Base-by-base conservation (phyloP, 2,888 invertebrate species). In the Euzetes globulus region DNA sequence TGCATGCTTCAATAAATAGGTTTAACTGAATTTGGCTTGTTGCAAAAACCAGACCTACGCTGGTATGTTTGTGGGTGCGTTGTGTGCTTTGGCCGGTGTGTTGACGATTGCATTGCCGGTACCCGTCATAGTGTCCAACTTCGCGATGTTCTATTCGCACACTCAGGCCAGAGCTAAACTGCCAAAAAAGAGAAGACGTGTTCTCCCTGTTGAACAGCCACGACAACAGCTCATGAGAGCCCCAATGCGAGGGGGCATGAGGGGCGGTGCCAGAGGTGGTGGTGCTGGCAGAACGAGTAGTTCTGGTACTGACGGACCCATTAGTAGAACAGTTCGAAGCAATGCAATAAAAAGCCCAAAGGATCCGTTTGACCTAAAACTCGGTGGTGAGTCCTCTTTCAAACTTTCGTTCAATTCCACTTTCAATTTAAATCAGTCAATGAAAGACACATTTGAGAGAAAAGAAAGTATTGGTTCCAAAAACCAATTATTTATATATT, bases 41-140 rank as follows among this genome's bases (percentile, higher is more conserved):
- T 13, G 25, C 17, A 41, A 45, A 55, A 22, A 1, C 47, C 96
- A 96, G 84, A 97, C 97, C 60, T 97, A 97, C 83, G 91, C 94
- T 78, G 97, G 97, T 79, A 97, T 97, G 97, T 94, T 97, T 83
- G 96, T 97, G 79, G 97, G 97, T 79, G 95, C 96, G 19, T 87
- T 99, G 71, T 99, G 98, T 85, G 98, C 99, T 77, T 87, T 99
- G 79, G 94, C 96, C 81, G 99, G 99, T 85, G 98, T 99, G 83
- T 87, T 99, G 81, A 98, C 97, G 82, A 95, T 99, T 85, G 98
- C 98, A 81, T 88, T 98, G 82, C 98, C 98, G 79, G 77, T 98
- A 81, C 97, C 98, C 80, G 98, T 99, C 84, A 99, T 99, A 83
- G 98, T 99, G 79, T 95, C 94, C 85, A 99, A 99, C 87, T 99